Base-by-base conservation (phyloP, 2,113 vertebrate species). In the Sorex fumeus region DNA sequence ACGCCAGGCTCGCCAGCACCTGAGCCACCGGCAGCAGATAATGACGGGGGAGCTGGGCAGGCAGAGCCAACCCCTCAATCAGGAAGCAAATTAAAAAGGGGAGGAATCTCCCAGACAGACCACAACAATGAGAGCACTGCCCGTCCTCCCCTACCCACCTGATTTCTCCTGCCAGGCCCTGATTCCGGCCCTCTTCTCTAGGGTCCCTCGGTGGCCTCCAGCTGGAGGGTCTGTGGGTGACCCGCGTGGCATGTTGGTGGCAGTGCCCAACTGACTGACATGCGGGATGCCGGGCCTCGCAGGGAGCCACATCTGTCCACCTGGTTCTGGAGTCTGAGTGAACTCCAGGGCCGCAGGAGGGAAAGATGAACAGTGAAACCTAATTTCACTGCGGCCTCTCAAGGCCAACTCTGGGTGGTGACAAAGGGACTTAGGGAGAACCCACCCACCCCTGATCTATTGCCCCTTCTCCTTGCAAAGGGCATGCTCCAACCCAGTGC, bases 51-150 rank as follows among this genome's bases (percentile, higher is more conserved):
- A 96, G 95, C 92, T 60, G 78, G 96, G 96, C 95, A 95, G 94
- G 91, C 95, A 96, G 94, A 96, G 84, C 95, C 96, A 96, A 97
- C 94, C 96, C 96, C 93, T 95, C 96, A 97, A 97, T 97, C 96
- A 97, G 96, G 96, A 97, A 97, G 96, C 94, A 97, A 96, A 97
- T 97, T 97, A 97, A 95, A 97, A 97, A 97, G 96, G 91, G 96
- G 95, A 95, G 95, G 96, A 95, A 95, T 96, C 95, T 96, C 96
- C 93, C 96, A 97, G 96, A 96, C 96, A 97, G 95, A 97, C 96
- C 96, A 97, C 96, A 97, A 96, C 96, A 96, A 96, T 96, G 96
- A 96, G 91, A 62, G 94, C 91, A 96, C 87, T 96, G 95, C 95
- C 88, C 9, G 23, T 76, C 84, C 87, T 87, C 84, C 79, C 69